A percentile compares a stretch with the other conserved stretches of the same genome.
Conservation (phyloP, 2,113 vertebrate species). For the Spea bombifrons region DNA sequence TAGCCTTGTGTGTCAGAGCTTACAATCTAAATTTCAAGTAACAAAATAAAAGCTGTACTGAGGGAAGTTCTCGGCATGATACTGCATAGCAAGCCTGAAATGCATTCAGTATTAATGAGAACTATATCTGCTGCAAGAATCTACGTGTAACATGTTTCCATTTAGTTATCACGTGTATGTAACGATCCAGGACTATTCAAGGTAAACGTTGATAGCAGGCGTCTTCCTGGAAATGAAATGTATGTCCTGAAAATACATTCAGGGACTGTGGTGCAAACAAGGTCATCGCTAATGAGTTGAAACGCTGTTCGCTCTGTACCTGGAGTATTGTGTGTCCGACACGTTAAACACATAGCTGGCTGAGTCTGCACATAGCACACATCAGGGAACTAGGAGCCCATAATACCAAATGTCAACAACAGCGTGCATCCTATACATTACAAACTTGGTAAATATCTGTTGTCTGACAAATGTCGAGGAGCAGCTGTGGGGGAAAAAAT, state of each 20-base stretch:
- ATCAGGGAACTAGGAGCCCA: neutral
- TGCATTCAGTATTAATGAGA: too few relatives aligned
- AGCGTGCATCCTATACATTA: neutral
- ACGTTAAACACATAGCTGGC: constrained; percentile 7
- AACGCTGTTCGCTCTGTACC: neutral
- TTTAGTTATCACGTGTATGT: too few relatives aligned
- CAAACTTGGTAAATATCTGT: too few relatives aligned
- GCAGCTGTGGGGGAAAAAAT: neutral
- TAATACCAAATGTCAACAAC: neutral
- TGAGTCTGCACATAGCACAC: constrained; percentile 9
- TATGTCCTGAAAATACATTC: constrained; percentile 20
- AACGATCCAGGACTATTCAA: neutral
- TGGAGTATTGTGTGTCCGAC: constrained; percentile 6
- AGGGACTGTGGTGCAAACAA: constrained; percentile 14
- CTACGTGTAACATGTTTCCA: too few relatives aligned
- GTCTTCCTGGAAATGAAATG: constrained; percentile 10
- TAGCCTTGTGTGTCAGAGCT: too few relatives aligned
- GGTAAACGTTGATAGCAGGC: constrained; percentile 8
- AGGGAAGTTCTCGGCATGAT: too few relatives aligned
- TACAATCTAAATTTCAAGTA: too few relatives aligned
- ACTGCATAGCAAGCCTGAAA: too few relatives aligned
- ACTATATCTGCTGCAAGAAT: too few relatives aligned
- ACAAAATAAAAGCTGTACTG: too few relatives aligned
- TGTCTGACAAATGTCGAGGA: too few relatives aligned
- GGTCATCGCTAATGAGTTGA: constrained; percentile 6